Conservation (phyloP, 2,888 invertebrate genomes). For the Nesidiocoris tenuis region DNA sequence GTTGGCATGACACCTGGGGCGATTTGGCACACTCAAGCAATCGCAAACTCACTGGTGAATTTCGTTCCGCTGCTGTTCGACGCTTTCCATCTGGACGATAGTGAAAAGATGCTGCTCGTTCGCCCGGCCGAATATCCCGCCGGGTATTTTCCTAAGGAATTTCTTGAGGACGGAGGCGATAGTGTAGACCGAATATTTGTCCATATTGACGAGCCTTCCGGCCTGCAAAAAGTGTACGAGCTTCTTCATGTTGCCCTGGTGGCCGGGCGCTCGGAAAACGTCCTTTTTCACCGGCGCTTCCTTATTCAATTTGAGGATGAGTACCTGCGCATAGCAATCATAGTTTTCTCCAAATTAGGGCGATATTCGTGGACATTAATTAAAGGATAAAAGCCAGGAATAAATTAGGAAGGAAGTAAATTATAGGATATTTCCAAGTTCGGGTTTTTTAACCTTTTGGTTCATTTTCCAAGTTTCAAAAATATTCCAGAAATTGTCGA, state of each 20-base stretch:
- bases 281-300: slow-evolving; percentile 91
- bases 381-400: not conserved
- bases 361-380: no score
- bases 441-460: no score
- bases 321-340: slow-evolving; percentile 62
- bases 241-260: slow-evolving; percentile 92
- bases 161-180: slow-evolving; percentile 98
- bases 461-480: no score
- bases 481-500: no score
- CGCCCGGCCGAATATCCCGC: slow-evolving; percentile 90
- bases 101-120: slow-evolving; percentile 88
- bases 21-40: no score
- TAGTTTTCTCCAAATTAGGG: no score
- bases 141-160: slow-evolving; percentile 93
- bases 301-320: slow-evolving; percentile 89
- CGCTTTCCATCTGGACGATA: slow-evolving; percentile 79
- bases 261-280: slow-evolving; percentile 92
- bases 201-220: slow-evolving; percentile 85
- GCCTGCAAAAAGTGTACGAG: slow-evolving; percentile 87
- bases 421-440: no score
- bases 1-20: no score
- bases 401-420: no score
- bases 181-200: slow-evolving; percentile 94
- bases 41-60: slow-evolving; percentile 87
- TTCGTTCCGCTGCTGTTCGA: slow-evolving; percentile 82